Base-by-base conservation (phyloP, 92 coral and sea anemone species). In the Zoanthus gigantus region DNA sequence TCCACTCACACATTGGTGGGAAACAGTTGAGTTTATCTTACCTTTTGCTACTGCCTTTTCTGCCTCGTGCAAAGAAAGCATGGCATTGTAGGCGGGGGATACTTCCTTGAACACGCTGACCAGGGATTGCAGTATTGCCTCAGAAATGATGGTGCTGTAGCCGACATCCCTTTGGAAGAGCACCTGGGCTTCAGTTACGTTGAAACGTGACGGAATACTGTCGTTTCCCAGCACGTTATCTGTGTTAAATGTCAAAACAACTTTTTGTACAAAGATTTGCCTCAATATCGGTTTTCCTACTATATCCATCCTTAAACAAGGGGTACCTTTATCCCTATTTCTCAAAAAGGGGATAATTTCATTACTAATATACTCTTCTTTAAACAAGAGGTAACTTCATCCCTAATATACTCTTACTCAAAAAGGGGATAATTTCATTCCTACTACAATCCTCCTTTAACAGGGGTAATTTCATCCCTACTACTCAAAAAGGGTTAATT, bases 1-100 rank as follows among this genome's bases (percentile, higher is more conserved):
- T 78, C 88, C 82, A 74, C 74, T 57, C 53, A 60, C n/a, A 58
- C 82, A 88, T 72, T 29, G 37, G 13, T 44, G 91, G 91, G 42
- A 88, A 82, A 30, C 71, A 67, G 13, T 66, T 53, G 29, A 82
- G 75, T 37, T 46, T 61, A 88, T 88, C 66, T 53, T 63, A 14
- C 50, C n/a, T 48, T 72, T 58, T 54, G 91, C 88, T 29, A 46
- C 31, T 17, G 57, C 53, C 61, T 74, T 81, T 44, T 79, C 90
- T 53, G 90, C 73, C 18, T 79, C 81, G 53, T 88, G 69, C 31
- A 57, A 34, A 9, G 79, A 47, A 2, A 15, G 32, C 57, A 88
- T 45, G 77, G 54, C 5, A 0, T 47, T 67, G 66, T 67, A 79
- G 7, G 17, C 6, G 14, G 86, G 30, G 31, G 14, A 79, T 31